Evolutionary conservation across 2,113 vertebrate genomes (phyloP), one percentile per base, ranked within the genome.

Genomic region (Bujurquina vittata): DNA sequence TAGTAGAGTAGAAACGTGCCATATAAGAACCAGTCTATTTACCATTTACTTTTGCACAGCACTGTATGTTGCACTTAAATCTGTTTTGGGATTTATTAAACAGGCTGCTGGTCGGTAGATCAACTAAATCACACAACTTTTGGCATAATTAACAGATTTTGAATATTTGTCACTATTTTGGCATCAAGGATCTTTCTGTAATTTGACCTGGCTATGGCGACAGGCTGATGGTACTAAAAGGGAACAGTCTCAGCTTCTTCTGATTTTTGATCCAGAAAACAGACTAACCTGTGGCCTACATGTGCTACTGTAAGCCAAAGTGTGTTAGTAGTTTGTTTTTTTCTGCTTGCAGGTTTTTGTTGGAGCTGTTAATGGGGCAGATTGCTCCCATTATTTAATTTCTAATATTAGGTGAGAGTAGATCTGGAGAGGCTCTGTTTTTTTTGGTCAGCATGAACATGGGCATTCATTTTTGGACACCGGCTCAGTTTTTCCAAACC

Each of bases 351-450:
- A 31, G 52, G 23, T 10, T 72, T 12, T 37, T 33, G 61, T 35
- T 40, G 33, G 10, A 37, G 60, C 10, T 8, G 18, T 37, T 62
- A 14, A n/a, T 37, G n/a, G 0, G 10, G 33, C 0, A 37, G 10
- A 22, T 62, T 1, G 1, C 22, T 22, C 20, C 33, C 22, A 12
- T 37, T 6, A 58, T 26, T 58, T 23, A 6, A 26, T 26, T 23
- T 26, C 12, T 15, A 26, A 40, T 54, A 5, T 18, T 20, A 29
- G 15, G 14, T 1, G 54, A 31, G 23, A 31, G 26, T 14, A 3
- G 43, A 12, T 55, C 2, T 10, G 18, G 18, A 55, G 54, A 4
- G 12, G 26, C 65, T 0, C 1, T 4, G 10, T 54, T 72, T 20
- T 54, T 46, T 31, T 9, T 72, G 2, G 26, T 26, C 18, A 72